These are phyloP conservation scores for Phytoseiulus persimilis DNA, from an alignment of 2,888 invertebrate genomes.

Conservation along the genomic window DNA sequence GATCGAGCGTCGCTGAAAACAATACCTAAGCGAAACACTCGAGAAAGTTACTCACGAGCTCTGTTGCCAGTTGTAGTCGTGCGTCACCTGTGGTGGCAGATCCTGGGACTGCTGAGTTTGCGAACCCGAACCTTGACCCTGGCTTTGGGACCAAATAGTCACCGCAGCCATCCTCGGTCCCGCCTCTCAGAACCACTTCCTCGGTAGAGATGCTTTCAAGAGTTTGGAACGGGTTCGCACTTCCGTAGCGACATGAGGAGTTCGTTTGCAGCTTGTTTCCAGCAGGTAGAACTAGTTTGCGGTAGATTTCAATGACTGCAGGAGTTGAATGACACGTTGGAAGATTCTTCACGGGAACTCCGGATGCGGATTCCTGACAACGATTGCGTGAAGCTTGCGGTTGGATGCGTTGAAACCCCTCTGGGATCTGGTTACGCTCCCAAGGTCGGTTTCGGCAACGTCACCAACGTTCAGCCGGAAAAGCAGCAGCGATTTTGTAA, in stretches of 20 bases:
- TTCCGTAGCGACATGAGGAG: slow-evolving; percentile 13
- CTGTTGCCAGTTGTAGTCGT: slow-evolving; percentile 39
- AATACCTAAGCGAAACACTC: background rate
- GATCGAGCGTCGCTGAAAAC: too few relatives aligned
- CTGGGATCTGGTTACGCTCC: background rate
- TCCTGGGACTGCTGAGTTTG: slow-evolving; percentile 38
- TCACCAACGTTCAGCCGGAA: background rate
- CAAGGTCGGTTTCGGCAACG: background rate
- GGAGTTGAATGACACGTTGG: background rate
- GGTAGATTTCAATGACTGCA: background rate
- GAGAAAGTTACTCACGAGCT: slow-evolving; percentile 13
- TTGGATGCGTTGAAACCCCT: background rate
- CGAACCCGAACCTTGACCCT: slow-evolving; percentile 36
- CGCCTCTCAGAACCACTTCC: background rate
- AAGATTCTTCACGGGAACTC: background rate
- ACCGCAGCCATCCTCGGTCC: slow-evolving; percentile 28
- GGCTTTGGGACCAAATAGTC: slow-evolving; percentile 30
- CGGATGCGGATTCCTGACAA: background rate
- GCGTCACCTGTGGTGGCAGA: slow-evolving; percentile 39
- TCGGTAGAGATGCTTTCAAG: background rate
- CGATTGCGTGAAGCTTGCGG: background rate
- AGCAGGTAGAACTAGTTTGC: background rate
- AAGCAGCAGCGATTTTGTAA: background rate
- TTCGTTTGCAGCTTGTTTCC: background rate
- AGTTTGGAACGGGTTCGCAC: slow-evolving; percentile 26